Evolutionary conservation across 2,113 vertebrate genomes (phyloP), one percentile per base, ranked within the genome.

Genomic region (Mirza zaza): DNA sequence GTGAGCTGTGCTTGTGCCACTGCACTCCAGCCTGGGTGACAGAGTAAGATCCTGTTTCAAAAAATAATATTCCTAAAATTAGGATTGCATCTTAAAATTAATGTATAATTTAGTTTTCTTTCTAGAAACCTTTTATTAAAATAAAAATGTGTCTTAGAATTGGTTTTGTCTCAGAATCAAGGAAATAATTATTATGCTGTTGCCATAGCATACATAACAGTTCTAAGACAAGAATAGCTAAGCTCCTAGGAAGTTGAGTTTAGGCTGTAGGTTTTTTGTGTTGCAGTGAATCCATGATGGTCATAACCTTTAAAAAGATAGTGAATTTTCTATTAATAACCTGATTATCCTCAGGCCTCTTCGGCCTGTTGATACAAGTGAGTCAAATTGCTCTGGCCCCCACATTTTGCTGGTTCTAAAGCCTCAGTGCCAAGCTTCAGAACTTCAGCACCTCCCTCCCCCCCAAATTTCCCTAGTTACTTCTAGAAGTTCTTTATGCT

Each of bases 51-150:
- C 61, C 61, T 63, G 27, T 63, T 63, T 63, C 61, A 27, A 73
- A 73, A 70, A 42, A 25, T 71, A 70, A 82, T 79, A 32, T 83
- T 82, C 55, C 17, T 83, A 83, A 96, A 83, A 57, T 63, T 90
- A n/a, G 27, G 6, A 34, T 65, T 96, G 8, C 39, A 88, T 67
- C 34, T 81, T 77, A 92, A 96, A 94, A 88, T 96, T 86, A 92
- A 95, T n/a, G 23, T 48, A 39, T 39, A 87, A 83, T 42, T 91
- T 90, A 92, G 87, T 59, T 68, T 97, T 80, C 57, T 59, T 96
- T 39, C 90, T 89, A 96, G 67, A 95, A 93, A 92, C 27, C 29
- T 90, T 83, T 87, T 90, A 92, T 75, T 96, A 95, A 97, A 96
- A 79, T 4, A 13, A 91, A 97, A 25, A 75, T 55, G n/a, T 90